Evolutionary conservation across 2,113 vertebrate genomes (phyloP).

Genomic region (Rhinogobius similis): DNA sequence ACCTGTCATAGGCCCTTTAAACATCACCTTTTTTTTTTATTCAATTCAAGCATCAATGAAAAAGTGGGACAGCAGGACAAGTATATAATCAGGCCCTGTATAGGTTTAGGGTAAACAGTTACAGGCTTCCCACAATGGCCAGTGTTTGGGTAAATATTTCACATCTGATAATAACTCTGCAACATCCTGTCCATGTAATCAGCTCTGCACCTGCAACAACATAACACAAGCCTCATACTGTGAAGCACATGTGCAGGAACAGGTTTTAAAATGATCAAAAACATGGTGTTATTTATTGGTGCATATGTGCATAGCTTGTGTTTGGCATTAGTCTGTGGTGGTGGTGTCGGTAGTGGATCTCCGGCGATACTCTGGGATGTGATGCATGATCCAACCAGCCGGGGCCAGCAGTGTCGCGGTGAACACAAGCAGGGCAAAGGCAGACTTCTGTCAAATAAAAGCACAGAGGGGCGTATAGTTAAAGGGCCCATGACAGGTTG

Average conservation of each 20-base stretch:
- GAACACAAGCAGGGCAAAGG: conserved; percentile 76
- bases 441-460: conserved; percentile 71
- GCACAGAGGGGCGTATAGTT: not conserved
- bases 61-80: too few species aligned
- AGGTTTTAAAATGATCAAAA: not conserved
- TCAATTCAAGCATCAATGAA: too few species aligned
- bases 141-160: conserved; percentile 39
- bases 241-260: not conserved
- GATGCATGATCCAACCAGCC: conserved; percentile 81
- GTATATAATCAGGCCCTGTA: conserved; percentile 6
- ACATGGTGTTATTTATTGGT: not conserved
- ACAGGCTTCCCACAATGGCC: conserved; percentile 8
- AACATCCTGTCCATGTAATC: conserved; percentile 21
- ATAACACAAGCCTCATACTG: not conserved
- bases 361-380: conserved; percentile 75
- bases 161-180: conserved; percentile 34
- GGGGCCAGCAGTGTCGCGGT: conserved; percentile 76
- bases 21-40: too few species aligned
- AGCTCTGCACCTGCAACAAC: conserved; percentile 7
- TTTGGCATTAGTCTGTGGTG: conserved; percentile 29
- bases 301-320: not conserved
- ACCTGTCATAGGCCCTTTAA: too few species aligned
- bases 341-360: conserved; percentile 48
- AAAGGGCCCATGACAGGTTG: too few species aligned
- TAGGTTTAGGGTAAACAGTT: conserved; percentile 10